These are phyloP conservation scores for Bombylius major DNA, from an alignment of 2,888 invertebrate genomes.

Conservation along the genomic window DNA sequence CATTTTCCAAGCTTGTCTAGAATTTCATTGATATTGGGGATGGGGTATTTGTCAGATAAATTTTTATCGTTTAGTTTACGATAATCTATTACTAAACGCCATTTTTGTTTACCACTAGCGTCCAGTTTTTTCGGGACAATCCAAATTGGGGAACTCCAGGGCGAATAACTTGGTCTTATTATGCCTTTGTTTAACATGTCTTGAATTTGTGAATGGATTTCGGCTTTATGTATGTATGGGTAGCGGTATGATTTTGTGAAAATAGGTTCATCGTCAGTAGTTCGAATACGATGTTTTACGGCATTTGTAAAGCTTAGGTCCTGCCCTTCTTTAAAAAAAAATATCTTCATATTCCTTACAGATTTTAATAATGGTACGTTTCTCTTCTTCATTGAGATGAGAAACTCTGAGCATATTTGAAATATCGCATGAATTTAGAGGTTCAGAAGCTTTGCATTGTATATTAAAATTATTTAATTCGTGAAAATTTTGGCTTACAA, in stretches of 20 bases:
- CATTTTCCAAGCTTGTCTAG: slow-evolving; percentile 7
- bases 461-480: no score
- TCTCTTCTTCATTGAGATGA: no score
- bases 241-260: background rate
- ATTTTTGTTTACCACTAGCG: slow-evolving; percentile 12
- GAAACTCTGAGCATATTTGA: no score
- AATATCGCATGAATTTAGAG: no score
- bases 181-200: background rate
- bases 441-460: no score
- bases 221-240: background rate
- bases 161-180: background rate
- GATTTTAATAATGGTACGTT: no score
- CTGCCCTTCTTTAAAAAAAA: background rate
- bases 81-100: slow-evolving; percentile 15
- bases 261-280: background rate
- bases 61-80: background rate
- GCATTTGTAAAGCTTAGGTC: background rate
- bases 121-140: slow-evolving; percentile 1
- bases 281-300: background rate
- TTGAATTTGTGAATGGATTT: background rate
- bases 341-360: background rate
- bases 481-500: no score
- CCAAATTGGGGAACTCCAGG: slow-evolving; percentile 8
- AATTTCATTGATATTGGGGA: slow-evolving; percentile 9
- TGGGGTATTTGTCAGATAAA: slow-evolving; percentile 2